Evolutionary conservation across 2,797 vertebrate species (phyloP).

Genomic region (Bradypodion pumilum): DNA sequence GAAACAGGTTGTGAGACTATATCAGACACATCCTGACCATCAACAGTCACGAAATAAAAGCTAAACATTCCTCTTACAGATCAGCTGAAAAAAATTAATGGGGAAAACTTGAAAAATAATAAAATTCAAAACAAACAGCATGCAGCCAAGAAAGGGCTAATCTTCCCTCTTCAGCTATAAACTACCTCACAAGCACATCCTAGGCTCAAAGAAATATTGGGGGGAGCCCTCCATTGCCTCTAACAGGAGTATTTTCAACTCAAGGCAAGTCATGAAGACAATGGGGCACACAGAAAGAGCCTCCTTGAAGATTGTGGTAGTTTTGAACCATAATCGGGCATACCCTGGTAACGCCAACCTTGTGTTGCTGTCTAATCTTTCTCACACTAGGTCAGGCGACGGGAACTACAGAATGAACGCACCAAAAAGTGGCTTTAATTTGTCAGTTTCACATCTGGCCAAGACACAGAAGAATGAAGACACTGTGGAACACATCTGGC

Average conservation of each 20-base stretch:
- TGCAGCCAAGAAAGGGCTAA: background rate
- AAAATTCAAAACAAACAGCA: background rate
- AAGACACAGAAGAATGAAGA: too few relatives aligned
- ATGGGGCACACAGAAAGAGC: too few relatives aligned
- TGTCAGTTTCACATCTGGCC: too few relatives aligned
- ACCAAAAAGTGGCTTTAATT: too few relatives aligned
- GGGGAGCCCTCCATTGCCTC: background rate
- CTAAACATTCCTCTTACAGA: background rate
- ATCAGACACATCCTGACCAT: background rate
- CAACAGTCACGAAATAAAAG: background rate
- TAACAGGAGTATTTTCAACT: background rate
- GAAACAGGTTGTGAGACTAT: too few relatives aligned
- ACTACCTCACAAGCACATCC: background rate
- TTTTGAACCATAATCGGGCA: too few relatives aligned
- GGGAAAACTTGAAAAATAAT: background rate
- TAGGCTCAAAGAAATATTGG: background rate
- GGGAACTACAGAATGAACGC: too few relatives aligned
- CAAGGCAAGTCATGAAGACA: background rate
- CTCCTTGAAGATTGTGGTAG: too few relatives aligned
- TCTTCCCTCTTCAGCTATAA: background rate
- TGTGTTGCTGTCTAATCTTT: too few relatives aligned
- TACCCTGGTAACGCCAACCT: too few relatives aligned
- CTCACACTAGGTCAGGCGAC: too few relatives aligned
- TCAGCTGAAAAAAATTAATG: background rate
- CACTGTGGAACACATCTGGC: background rate